Conservation (phyloP, 2,113 vertebrate genomes). For the Solenodon paradoxus region DNA sequence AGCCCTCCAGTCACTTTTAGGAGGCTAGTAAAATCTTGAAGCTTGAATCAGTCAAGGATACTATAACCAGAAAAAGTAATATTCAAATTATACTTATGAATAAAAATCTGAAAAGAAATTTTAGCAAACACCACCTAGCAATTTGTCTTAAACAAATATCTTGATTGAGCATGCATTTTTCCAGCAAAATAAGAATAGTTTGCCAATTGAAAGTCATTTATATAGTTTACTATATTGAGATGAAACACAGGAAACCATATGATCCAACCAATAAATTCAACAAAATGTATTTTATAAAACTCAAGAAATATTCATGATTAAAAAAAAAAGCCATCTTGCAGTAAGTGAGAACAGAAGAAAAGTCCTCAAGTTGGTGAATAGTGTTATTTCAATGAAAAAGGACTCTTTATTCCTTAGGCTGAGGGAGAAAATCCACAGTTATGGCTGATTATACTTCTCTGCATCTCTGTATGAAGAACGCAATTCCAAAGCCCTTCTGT, state of each 20-base stretch:
- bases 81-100: background rate
- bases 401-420: background rate
- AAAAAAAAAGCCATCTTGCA: background rate
- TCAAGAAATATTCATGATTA: background rate
- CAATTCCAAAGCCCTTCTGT: background rate
- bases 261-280: background rate
- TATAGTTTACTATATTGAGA: background rate
- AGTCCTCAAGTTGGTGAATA: background rate
- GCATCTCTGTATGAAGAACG: background rate
- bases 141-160: background rate
- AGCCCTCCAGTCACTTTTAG: background rate
- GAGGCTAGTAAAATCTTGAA: background rate
- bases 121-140: background rate
- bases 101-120: background rate
- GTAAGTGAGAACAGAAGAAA: background rate
- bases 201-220: background rate
- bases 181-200: background rate
- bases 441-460: background rate
- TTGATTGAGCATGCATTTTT: background rate
- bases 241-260: background rate
- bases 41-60: background rate
- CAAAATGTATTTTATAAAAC: background rate
- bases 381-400: background rate
- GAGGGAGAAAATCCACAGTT: background rate
- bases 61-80: background rate